Evolutionary conservation across 2,113 vertebrate genomes (phyloP), one percentile per base, ranked within the genome.

Genomic region (Polyodon spathula): DNA sequence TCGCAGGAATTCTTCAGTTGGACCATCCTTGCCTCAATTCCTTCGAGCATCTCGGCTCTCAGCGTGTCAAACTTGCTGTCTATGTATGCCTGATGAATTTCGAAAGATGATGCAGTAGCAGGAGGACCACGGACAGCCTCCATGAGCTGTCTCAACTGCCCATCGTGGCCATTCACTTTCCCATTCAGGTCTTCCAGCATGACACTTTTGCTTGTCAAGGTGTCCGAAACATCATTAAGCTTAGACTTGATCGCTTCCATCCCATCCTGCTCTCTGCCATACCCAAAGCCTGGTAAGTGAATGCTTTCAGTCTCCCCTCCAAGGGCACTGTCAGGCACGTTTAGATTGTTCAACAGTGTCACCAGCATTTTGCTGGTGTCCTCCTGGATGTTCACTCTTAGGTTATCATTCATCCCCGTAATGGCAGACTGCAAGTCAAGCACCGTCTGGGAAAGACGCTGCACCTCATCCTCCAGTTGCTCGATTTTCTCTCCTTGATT

Each of bases 1-100:
- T 94, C 91, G 14, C 95, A 99, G 0, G 80, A 83, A 69, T 80
- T 91, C 77, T 97, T 98, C 71, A 98, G 71, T 68, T 97, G 94
- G 2, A 89, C 86, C 71, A 98, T 75, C 76, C 94, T 95, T 59
- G 90, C 88, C 42, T 97, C 95, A 77, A 98, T 87, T 40, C 82
- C 92, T 56, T 93, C 86, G 76, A 97, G 79, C 65, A 98, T 60
- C 76, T 99, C 93, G 14, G 89, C 83, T 55, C 86, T 89, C 53
- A 98, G 78, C 4, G 78, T 78, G 0, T 82, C 77, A 37, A 98
- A 73, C 75, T 86, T 91, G 43, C 83, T 71, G 1, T 95, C 89
- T 48, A 97, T 72, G 2, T 95, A 94, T 3, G 81, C 76, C 10
- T 74, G 81, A 74, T 90, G 85, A 6, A 86, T 56, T 7, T 81